Evolutionary conservation across 2,888 invertebrate species (phyloP).

Genomic region (Aricia artaxerxes): DNA sequence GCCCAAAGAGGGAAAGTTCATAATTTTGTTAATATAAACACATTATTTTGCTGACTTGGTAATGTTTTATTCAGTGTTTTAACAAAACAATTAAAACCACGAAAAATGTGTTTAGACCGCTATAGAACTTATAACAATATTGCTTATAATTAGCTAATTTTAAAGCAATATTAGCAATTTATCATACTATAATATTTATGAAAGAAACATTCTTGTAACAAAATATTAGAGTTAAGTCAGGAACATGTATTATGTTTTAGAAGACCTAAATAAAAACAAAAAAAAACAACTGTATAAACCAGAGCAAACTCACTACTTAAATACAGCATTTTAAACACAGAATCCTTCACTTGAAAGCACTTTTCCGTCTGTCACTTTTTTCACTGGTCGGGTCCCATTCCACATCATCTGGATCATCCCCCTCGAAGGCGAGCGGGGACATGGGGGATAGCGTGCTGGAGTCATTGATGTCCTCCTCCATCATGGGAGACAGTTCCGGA

Average conservation of each 20-base stretch:
- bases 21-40: not conserved
- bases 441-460: constrained; percentile 57
- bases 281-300: not conserved
- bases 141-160: not conserved
- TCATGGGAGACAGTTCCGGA: constrained; percentile 42
- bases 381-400: constrained; percentile 85
- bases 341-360: constrained; percentile 51
- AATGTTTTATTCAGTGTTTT: not conserved
- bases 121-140: not conserved
- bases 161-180: too few species aligned
- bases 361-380: constrained; percentile 55
- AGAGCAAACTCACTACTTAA: not conserved
- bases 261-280: not conserved
- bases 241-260: not conserved
- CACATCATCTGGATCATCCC: constrained; percentile 92
- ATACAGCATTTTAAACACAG: not conserved
- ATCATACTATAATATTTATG: not conserved
- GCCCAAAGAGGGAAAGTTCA: not conserved
- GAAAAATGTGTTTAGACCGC: not conserved
- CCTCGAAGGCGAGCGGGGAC: constrained; percentile 75
- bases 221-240: not conserved
- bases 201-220: not conserved
- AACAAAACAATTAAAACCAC: not conserved
- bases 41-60: not conserved
- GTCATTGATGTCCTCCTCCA: constrained; percentile 44